These are phyloP conservation scores for Eustalomyia histrio DNA, from an alignment of 2,888 invertebrate genomes.

Conservation along the genomic window DNA sequence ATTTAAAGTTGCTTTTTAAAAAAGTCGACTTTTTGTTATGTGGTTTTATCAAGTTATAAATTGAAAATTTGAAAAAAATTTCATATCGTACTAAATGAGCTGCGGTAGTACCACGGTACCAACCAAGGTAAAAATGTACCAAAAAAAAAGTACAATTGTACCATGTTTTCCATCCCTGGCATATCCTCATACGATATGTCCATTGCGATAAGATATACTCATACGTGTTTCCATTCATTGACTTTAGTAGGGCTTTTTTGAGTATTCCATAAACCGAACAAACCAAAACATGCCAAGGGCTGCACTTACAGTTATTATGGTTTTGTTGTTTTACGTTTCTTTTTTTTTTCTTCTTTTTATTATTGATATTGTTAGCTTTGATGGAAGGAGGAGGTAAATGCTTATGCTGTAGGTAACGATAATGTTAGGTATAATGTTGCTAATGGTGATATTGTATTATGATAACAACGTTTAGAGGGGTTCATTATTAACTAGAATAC, in stretches of 20 bases:
- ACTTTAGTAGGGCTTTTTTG: constrained; percentile 53
- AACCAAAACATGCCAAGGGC: constrained; percentile 53
- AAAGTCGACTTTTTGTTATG: too few relatives aligned
- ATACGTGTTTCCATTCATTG: constrained; percentile 23
- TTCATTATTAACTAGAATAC: background rate
- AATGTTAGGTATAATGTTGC: background rate
- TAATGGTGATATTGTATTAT: background rate
- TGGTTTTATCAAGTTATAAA: too few relatives aligned
- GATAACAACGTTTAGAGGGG: background rate
- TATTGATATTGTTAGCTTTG: constrained; percentile 6
- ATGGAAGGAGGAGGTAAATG: background rate
- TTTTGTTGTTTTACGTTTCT: background rate
- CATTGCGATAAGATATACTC: background rate
- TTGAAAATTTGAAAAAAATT: too few relatives aligned
- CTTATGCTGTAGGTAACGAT: background rate
- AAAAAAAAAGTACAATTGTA: too few relatives aligned
- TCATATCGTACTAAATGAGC: too few relatives aligned
- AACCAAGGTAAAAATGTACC: too few relatives aligned
- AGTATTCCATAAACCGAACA: constrained; percentile 15
- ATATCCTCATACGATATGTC: constrained; percentile 24
- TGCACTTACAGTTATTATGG: constrained; percentile 47
- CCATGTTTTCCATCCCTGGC: too few relatives aligned
- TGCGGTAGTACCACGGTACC: too few relatives aligned
- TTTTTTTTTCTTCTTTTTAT: constrained; percentile 7
- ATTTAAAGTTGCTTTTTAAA: too few relatives aligned